phyloP scores from a whole-genome alignment of 2,113 vertebrate species.

The Takifugu bimaculatus region DNA sequence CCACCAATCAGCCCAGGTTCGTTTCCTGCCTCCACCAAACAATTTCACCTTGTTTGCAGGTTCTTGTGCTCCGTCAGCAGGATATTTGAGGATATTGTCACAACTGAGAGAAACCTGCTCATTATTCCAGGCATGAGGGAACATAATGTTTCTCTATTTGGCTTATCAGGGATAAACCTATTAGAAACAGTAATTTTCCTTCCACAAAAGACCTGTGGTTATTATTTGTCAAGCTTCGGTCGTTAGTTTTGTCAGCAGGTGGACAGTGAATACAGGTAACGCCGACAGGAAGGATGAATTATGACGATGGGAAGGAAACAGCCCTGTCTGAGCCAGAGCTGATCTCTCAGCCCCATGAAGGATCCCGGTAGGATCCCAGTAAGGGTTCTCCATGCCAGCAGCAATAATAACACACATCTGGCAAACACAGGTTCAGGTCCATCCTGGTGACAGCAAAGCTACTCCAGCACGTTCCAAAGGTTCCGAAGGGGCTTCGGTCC shows the following conservation, averaged over 20 bases:
- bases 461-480: no score
- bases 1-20: no score
- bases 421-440: no score
- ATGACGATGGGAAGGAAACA: neutral
- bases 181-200: conserved; percentile 30
- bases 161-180: conserved; percentile 15
- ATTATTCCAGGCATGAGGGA: neutral
- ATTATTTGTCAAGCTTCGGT: conserved; percentile 4
- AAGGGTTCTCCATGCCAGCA: no score
- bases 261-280: neutral
- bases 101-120: neutral
- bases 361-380: no score
- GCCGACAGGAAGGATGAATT: neutral
- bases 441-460: no score
- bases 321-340: neutral
- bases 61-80: neutral
- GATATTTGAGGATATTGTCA: neutral
- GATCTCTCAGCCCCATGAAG: neutral
- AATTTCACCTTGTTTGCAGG: neutral
- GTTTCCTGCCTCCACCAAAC: neutral
- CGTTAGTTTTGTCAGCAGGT: neutral
- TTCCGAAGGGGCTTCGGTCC: no score
- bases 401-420: no score
- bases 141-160: conserved; percentile 24
- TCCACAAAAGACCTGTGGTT: neutral